Percentiles rank a stretch among this genome's conserved stretches.
Conservation (phyloP, 2,113 vertebrate species). For the Campylomormyrus numenius region DNA sequence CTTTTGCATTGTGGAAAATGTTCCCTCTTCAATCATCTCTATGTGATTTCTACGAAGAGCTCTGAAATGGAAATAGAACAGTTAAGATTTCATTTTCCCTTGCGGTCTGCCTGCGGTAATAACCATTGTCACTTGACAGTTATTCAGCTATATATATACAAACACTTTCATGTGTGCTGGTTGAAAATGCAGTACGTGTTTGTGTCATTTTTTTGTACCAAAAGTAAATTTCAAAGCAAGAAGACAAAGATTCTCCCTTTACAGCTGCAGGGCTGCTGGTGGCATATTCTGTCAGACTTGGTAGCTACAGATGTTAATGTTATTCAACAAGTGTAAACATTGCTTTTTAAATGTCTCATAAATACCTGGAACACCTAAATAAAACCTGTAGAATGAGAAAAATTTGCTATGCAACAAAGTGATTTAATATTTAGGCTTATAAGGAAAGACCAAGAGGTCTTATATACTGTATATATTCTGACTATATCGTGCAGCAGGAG, state of each 20-base stretch:
- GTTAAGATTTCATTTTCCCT: not conserved
- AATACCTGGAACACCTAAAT: not conserved
- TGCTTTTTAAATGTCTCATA: not conserved
- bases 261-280: not conserved
- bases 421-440: not conserved
- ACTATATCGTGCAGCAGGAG: not conserved
- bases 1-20: constrained; percentile 45
- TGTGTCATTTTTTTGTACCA: not conserved
- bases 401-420: not conserved
- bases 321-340: not conserved
- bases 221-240: not conserved
- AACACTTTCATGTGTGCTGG: not conserved
- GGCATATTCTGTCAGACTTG: not conserved
- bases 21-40: constrained; percentile 44
- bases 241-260: not conserved
- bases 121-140: not conserved
- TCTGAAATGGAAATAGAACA: constrained; percentile 33
- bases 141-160: not conserved
- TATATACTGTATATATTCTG: not conserved
- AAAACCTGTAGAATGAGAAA: not conserved
- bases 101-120: not conserved
- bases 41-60: constrained; percentile 53
- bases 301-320: not conserved
- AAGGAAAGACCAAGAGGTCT: not conserved
- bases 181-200: not conserved